Conservation (phyloP, 2,797 vertebrate species). For the Neosilurus hyrtlii region DNA sequence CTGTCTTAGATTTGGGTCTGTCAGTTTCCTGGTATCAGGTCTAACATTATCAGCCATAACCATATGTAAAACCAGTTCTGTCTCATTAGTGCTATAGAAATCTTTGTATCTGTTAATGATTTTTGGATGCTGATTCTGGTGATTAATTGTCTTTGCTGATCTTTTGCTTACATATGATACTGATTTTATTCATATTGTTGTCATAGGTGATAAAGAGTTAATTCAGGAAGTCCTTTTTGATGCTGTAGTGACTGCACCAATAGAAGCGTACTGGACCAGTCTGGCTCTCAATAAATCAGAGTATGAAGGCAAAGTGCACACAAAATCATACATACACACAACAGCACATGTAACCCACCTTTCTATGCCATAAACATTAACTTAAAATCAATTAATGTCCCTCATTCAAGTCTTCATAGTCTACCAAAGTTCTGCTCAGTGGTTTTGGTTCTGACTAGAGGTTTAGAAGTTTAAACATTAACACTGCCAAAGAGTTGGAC, state of each 20-base stretch:
- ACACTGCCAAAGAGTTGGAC: background rate
- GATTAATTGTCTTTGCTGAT: background rate
- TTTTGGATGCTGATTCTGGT: background rate
- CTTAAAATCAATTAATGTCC: background rate
- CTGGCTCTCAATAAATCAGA: conserved; percentile 94
- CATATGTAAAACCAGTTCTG: background rate
- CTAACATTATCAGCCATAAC: background rate
- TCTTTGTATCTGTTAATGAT: background rate
- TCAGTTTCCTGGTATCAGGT: no score
- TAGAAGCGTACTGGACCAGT: conserved; percentile 97
- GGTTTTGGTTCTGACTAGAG: background rate
- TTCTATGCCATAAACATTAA: background rate
- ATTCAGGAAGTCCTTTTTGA: conserved; percentile 94
- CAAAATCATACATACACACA: conserved; percentile 1
- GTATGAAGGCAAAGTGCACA: conserved; percentile 67
- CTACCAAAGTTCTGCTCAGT: background rate
- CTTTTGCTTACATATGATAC: background rate
- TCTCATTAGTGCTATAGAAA: background rate
- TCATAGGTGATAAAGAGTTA: conserved; percentile 89
- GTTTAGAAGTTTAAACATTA: background rate
- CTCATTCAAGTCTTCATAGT: background rate
- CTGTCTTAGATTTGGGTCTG: no score
- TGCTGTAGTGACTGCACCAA: conserved; percentile 90
- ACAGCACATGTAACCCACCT: background rate
- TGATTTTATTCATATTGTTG: conserved; percentile 17